Percentiles rank a stretch among this genome's conserved stretches.
Evolutionary conservation across 1,140 invertebrate genomes (phyloP).

Genomic region (Luehdorfia chinensis): DNA sequence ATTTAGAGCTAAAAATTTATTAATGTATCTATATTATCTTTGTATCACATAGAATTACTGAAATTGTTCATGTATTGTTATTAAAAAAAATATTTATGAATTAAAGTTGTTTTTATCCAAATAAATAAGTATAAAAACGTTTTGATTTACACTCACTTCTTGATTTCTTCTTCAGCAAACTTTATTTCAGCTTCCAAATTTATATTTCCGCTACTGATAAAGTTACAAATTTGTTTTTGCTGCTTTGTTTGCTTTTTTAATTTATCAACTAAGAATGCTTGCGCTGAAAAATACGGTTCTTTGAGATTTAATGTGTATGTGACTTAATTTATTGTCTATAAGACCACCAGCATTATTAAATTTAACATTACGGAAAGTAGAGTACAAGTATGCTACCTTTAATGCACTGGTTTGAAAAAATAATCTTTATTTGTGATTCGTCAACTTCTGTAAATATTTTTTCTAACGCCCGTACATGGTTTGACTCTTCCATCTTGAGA

Average conservation of each 20-base stretch:
- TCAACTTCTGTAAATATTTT: conserved; percentile 49
- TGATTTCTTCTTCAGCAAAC: conserved; percentile 45
- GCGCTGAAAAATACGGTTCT: conserved; percentile 37
- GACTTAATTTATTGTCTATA: no score
- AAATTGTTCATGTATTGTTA: no score
- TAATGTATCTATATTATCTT: no score
- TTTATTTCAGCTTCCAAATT: conserved; percentile 53
- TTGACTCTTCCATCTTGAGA: conserved; percentile 41
- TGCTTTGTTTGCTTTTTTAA: conserved; percentile 42
- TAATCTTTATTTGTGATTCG: conserved; percentile 49
- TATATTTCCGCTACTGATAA: conserved; percentile 45
- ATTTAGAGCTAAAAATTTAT: no score
- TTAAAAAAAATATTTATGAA: no score
- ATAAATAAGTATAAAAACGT: no score
- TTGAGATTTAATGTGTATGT: no score
- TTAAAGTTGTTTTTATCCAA: no score
- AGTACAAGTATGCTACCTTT: no score
- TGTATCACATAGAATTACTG: no score
- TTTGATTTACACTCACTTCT: conserved; percentile 32
- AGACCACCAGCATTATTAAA: no score
- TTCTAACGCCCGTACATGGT: conserved; percentile 43
- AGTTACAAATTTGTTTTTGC: conserved; percentile 40
- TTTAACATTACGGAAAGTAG: no score
- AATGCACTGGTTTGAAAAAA: conserved; percentile 47
- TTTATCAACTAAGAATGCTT: conserved; percentile 42